Conservation (phyloP, 2,888 invertebrate genomes). For the Dynastes hyllus region DNA sequence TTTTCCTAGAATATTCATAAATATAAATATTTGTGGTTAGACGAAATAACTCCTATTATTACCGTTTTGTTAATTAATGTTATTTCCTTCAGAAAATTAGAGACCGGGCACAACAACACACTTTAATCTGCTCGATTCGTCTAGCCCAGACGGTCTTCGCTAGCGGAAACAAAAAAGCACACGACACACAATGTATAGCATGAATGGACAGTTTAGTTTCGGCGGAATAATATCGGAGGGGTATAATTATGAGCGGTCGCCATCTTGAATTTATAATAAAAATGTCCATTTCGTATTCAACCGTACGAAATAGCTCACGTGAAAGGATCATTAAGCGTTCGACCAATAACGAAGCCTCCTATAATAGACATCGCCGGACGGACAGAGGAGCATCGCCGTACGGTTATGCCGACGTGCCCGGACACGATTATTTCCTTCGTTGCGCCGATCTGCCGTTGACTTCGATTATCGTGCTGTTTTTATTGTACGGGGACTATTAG, state of each 20-base stretch:
- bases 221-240: conserved; percentile 49
- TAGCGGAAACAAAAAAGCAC: not conserved
- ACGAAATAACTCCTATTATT: no score
- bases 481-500: conserved; percentile 3
- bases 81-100: no score
- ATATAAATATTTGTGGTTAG: no score
- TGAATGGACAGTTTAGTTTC: conserved; percentile 48
- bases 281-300: conserved; percentile 67
- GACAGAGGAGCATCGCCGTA: not conserved
- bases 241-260: conserved; percentile 65
- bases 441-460: not conserved
- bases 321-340: conserved; percentile 71
- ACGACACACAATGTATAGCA: not conserved
- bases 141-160: no score
- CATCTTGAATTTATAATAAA: conserved; percentile 71
- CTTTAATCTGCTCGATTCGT: no score
- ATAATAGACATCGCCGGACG: conserved; percentile 65
- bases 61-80: no score
- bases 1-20: no score
- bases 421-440: conserved; percentile 13
- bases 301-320: conserved; percentile 66
- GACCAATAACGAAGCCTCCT: conserved; percentile 69
- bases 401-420: not conserved
- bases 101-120: no score
- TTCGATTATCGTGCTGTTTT: conserved; percentile 22